Evolutionary conservation across 2,113 vertebrate species (phyloP).

Genomic region (Strix aluco): DNA sequence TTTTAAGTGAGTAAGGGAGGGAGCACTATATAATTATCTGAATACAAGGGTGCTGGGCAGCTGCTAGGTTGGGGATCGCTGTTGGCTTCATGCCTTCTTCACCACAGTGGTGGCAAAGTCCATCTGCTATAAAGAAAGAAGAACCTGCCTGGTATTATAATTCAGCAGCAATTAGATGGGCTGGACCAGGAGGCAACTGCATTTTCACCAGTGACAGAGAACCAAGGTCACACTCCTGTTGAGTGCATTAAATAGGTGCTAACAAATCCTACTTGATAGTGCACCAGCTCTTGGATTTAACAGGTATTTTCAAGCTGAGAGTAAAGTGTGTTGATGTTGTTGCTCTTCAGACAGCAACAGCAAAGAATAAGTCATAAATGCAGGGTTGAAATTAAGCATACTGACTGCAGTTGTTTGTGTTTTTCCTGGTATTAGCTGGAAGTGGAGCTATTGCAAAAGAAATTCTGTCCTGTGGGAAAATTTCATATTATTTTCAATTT

Average conservation of each 20-base stretch:
- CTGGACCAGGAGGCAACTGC: background rate
- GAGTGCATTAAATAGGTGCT: background rate
- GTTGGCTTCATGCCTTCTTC: background rate
- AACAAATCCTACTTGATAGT: background rate
- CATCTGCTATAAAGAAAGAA: background rate
- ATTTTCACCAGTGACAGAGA: background rate
- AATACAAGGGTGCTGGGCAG: background rate
- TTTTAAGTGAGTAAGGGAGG: background rate
- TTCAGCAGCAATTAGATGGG: background rate
- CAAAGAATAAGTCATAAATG: background rate
- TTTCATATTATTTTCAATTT: slow-evolving; percentile 39
- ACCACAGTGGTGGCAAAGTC: background rate
- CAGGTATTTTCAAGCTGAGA: background rate
- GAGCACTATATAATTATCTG: background rate
- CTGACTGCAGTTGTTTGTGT: background rate
- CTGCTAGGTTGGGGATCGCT: background rate
- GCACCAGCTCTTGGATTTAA: background rate
- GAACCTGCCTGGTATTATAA: background rate
- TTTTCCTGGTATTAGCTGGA: background rate
- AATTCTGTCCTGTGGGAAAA: slow-evolving; percentile 35
- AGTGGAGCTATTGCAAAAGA: background rate
- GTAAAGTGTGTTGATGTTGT: background rate
- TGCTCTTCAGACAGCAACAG: background rate
- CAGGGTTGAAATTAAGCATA: background rate
- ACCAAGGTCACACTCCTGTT: background rate